phyloP scores from a whole-genome alignment of 2,888 invertebrate genomes.

The Stenotaenia linearis region DNA sequence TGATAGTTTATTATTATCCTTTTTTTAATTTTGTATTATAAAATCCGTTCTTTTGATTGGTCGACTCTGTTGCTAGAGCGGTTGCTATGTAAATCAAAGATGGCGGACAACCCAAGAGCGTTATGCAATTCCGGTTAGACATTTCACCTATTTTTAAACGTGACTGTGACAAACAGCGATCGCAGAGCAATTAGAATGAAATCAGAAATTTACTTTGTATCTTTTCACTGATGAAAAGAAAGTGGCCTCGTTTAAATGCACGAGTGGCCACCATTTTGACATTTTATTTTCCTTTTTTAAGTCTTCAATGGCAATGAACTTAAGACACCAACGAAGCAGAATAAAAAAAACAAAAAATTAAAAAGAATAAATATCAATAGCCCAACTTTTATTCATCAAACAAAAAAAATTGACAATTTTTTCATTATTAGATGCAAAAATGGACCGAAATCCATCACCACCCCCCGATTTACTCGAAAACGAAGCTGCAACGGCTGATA shows the following conservation, averaged over 20 bases:
- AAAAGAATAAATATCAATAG: neutral
- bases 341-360: neutral
- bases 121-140: neutral
- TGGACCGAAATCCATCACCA: conserved; percentile 29
- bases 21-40: too few species aligned
- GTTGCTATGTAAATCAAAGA: neutral
- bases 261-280: neutral
- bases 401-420: neutral
- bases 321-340: neutral
- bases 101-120: neutral
- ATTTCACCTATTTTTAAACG: neutral
- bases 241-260: neutral
- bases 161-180: neutral
- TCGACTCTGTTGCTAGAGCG: neutral
- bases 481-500: conserved; percentile 26
- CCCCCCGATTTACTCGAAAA: conserved; percentile 16
- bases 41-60: too few species aligned
- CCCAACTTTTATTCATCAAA: too few species aligned
- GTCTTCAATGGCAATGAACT: neutral
- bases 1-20: too few species aligned
- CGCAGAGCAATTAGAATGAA: neutral
- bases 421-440: neutral
- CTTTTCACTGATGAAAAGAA: neutral
- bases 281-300: neutral
- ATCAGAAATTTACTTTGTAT: neutral